Percentiles rank a stretch among this genome's conserved stretches.
These are phyloP conservation scores for Drosophila flavopinicola DNA, from an alignment of 2,888 invertebrate species.

Conservation along the genomic window DNA sequence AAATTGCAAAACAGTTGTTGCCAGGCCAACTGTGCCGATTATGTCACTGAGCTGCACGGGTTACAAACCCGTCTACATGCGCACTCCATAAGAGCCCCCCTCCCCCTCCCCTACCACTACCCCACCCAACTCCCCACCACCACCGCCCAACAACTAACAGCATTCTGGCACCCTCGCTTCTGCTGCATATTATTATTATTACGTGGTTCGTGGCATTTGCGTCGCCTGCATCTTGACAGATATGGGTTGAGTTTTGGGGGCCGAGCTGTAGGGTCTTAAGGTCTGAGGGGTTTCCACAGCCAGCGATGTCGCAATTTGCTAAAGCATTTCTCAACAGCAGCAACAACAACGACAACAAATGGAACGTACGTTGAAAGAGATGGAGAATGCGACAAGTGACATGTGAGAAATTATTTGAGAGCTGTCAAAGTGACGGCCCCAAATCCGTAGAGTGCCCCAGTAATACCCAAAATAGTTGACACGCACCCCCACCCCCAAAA, in stretches of 20 bases:
- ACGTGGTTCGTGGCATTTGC: slow-evolving; percentile 60
- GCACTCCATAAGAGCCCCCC: slow-evolving; percentile 15
- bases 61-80: slow-evolving; percentile 29
- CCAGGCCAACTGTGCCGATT: slow-evolving; percentile 74
- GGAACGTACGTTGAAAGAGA: neutral
- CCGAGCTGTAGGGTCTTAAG: slow-evolving; percentile 5
- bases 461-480: slow-evolving; percentile 33
- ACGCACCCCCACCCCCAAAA: slow-evolving; percentile 5
- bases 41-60: slow-evolving; percentile 62
- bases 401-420: slow-evolving; percentile 52
- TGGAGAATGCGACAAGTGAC: slow-evolving; percentile 35
- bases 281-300: neutral
- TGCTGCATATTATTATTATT: slow-evolving; percentile 60
- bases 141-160: neutral
- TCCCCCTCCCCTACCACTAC: neutral
- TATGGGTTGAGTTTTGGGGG: slow-evolving; percentile 23
- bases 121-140: neutral
- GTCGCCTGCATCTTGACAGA: slow-evolving; percentile 35
- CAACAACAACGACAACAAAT: neutral
- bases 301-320: slow-evolving; percentile 37
- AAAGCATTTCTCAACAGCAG: slow-evolving; percentile 21
- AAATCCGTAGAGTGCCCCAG: slow-evolving; percentile 25
- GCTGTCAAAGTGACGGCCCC: slow-evolving; percentile 33
- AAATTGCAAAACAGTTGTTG: slow-evolving; percentile 57
- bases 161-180: slow-evolving; percentile 8